Conservation (phyloP, 2,113 vertebrate species). For the Hemicordylus capensis region DNA sequence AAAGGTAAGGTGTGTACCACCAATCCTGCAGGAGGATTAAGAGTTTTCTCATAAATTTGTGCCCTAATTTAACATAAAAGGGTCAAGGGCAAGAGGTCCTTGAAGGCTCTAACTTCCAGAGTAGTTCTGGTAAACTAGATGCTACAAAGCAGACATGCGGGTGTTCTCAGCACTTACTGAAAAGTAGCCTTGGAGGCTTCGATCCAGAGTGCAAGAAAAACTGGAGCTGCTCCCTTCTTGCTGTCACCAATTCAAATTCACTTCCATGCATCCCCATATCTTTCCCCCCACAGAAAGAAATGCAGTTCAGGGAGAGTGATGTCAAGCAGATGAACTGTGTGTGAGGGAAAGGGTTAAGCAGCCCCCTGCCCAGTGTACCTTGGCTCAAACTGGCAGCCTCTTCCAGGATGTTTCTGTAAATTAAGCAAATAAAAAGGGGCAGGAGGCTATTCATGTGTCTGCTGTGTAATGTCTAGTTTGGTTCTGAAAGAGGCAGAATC, state of each 20-base stretch:
- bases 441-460: no score
- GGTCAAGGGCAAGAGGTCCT: neutral
- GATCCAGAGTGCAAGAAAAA: neutral
- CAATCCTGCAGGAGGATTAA: neutral
- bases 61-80: neutral
- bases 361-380: no score
- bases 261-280: neutral
- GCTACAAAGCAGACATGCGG: neutral
- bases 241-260: neutral
- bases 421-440: no score
- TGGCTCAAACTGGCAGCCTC: no score
- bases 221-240: no score
- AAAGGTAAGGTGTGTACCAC: neutral
- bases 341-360: no score
- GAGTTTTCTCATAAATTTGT: neutral
- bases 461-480: no score
- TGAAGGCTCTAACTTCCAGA: neutral
- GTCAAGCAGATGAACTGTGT: no score
- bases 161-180: neutral
- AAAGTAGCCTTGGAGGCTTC: neutral
- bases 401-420: no score
- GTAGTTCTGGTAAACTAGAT: neutral
- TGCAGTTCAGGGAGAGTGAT: no score
- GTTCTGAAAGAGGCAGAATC: neutral
- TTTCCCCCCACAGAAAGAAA: neutral